phyloP scores from a whole-genome alignment of 2,888 invertebrate species.

The Ceramica pisi region DNA sequence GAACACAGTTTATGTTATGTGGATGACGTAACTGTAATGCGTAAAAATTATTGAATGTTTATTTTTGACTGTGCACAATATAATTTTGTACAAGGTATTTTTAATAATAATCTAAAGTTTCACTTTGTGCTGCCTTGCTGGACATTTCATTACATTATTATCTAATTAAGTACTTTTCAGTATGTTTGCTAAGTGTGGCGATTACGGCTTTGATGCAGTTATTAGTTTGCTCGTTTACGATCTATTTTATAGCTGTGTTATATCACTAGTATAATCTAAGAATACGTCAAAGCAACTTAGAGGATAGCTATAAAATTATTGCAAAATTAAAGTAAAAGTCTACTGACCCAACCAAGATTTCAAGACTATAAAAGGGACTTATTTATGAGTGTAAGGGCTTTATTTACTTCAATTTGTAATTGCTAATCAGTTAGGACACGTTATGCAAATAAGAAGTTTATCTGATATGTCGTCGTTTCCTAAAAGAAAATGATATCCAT shows the following conservation, averaged over 20 bases:
- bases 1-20: background rate
- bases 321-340: background rate
- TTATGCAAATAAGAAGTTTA: background rate
- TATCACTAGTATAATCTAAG: background rate
- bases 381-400: background rate
- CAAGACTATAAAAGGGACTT: background rate
- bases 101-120: too few species aligned
- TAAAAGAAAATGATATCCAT: background rate
- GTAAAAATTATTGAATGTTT: too few species aligned
- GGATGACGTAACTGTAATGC: slow-evolving; percentile 21
- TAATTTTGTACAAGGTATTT: too few species aligned
- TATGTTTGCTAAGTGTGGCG: background rate
- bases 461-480: background rate
- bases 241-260: background rate
- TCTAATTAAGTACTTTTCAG: background rate
- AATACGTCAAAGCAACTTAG: background rate
- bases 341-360: background rate
- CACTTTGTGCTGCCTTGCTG: too few species aligned
- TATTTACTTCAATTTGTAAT: background rate
- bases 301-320: background rate
- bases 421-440: background rate
- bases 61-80: too few species aligned
- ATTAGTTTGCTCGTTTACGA: background rate
- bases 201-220: background rate
- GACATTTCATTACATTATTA: background rate